Evolutionary conservation across 1,140 invertebrate genomes (phyloP), one percentile per base, ranked within the genome.

Genomic region (Lucilia sericata): DNA sequence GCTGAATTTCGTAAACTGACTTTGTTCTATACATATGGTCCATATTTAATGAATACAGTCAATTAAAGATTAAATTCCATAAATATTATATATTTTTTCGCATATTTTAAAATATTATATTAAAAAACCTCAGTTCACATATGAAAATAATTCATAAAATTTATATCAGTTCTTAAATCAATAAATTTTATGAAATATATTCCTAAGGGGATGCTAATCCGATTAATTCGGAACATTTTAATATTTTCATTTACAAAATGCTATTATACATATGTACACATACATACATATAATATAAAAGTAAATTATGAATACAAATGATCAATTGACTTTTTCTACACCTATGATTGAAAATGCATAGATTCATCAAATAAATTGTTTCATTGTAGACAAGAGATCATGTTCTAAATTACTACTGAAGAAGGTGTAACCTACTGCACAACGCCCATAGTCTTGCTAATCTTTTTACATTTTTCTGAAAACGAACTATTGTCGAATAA

Each of bases 311-410:
- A 55, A 2, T 14, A 55, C 74, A 76, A 76, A 76, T 76, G 74
- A 76, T 76, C 74, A 76, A 76, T 76, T 76, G 74, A 42, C 74
- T 76, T 76, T 30, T 76, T 30, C 30, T 76, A 76, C 74, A 76
- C 74, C 74, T 76, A 34, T 76, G 10, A 10, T 42, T 42, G 42
- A 34, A 55, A 55, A 55, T 51, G 17, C 14, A 4, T 12, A 13
- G 2, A 17, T 55, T n/a, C 51, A 55, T 55, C 51, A 55, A 55
- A 17, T 55, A 55, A 42, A 0, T 55, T 55, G 5, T 1, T 55
- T 55, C 12, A 14, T 55, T 55, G 17, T 55, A 14, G 17, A 55
- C 7, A 55, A 55, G 12, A 55, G 17, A 42, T 42, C 12, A 55
- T 12, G 12, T 12, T 55, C 51, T 12, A 55, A 76, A 34, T 36